Percentiles rank a stretch among this genome's conserved stretches.
Evolutionary conservation across 2,888 invertebrate genomes (phyloP).

Genomic region (Temnothorax unifasciatus): DNA sequence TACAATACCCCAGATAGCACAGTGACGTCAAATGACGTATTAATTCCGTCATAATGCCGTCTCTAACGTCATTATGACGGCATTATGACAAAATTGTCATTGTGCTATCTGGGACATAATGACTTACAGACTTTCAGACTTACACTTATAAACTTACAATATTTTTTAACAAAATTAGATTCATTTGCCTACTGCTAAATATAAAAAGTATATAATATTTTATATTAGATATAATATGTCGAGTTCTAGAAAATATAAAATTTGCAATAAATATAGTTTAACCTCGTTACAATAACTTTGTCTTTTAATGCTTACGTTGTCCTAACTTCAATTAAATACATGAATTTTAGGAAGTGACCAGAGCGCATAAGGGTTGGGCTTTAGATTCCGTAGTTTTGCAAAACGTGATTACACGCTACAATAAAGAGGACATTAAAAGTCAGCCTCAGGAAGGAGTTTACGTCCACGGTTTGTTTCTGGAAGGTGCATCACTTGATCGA

Average conservation of each 20-base stretch:
- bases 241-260: not conserved
- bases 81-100: too few species aligned
- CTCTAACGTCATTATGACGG: too few species aligned
- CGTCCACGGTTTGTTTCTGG: conserved; percentile 96
- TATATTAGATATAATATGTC: not conserved
- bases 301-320: not conserved
- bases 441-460: conserved; percentile 97
- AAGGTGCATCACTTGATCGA: conserved; percentile 97
- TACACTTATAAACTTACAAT: too few species aligned
- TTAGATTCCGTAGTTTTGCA: conserved; percentile 97
- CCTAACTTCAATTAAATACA: conserved; percentile 23
- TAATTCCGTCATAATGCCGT: too few species aligned
- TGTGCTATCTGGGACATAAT: too few species aligned
- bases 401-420: conserved; percentile 95
- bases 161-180: not conserved
- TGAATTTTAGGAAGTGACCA: conserved; percentile 93
- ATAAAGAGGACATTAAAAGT: conserved; percentile 95
- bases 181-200: not conserved
- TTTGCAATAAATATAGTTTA: not conserved
- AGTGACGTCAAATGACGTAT: too few species aligned
- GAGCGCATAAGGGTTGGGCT: conserved; percentile 99
- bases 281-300: not conserved
- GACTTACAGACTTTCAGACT: too few species aligned
- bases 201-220: not conserved
- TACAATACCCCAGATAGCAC: too few species aligned